Base-by-base conservation (phyloP, 2,888 invertebrate species). In the Rapana venosa region DNA sequence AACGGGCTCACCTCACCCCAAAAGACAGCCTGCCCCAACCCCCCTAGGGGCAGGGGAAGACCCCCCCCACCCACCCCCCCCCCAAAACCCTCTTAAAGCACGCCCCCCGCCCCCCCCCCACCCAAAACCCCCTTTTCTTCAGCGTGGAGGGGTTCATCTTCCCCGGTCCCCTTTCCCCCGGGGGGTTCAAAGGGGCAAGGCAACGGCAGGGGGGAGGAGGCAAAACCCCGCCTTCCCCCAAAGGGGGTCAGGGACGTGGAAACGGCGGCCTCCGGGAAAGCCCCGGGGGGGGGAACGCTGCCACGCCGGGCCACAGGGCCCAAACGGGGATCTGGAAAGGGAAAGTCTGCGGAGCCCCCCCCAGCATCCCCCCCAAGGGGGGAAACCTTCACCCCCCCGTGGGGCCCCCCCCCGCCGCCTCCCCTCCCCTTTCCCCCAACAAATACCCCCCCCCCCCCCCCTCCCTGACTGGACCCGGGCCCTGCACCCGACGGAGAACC, bases 301-400 rank as follows among this genome's bases (percentile, higher is more conserved):
- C 87, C 87, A 91, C 83, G 92, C 92, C 6, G 92, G 92, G 92
- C n/a, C 91, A 92, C 84, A 91, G 91, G 92, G 92, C 92, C 17
- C n/a, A n/a, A 92, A 92, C 77, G 92, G 91, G 1, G 90, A 90
- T n/a, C 32, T 89, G 26, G 84, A 90, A n/a, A n/a, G n/a, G 32
- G 70, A 83, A n/a, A 85, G 90, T 26, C 87, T 91, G 8, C 88
- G 32, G 91, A 90, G 61, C n/a, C n/a, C 91, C 92, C 20, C 92
- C 92, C 15, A 90, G 91, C 70, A 92, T 92, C n/a, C 87, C 92
- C 17, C 91, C 47, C 47, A n/a, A 81, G 92, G 85, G 92, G 92
- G 92, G 92, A 92, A 47, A 90, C 70, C 22, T 83, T 90, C 22
- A 77, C n/a, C n/a, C 89, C 0, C 81, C 90, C 8, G 32, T 74